Conservation (phyloP, 2,888 invertebrate genomes). For the Melangyna quadrimaculata region DNA sequence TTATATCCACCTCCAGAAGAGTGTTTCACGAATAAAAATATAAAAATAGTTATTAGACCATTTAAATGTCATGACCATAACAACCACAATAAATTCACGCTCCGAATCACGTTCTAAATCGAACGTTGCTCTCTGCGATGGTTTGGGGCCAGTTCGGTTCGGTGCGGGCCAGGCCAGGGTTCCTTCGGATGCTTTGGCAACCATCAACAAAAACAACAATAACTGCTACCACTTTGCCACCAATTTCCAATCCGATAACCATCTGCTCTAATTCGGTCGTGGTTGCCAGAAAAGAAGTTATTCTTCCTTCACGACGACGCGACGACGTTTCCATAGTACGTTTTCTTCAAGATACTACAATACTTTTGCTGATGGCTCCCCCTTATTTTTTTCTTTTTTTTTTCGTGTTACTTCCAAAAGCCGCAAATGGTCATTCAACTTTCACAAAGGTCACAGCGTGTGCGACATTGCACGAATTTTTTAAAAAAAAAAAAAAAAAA, state of each 20-base stretch:
- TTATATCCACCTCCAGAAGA: conserved; percentile 14
- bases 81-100: conserved; percentile 36
- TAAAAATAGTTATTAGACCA: conserved; percentile 46
- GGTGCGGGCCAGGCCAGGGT: no score
- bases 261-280: conserved; percentile 59
- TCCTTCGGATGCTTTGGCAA: neutral
- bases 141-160: no score
- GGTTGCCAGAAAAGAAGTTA: neutral
- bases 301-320: conserved; percentile 1
- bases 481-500: conserved; percentile 25
- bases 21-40: neutral
- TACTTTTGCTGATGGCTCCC: conserved; percentile 20
- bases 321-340: no score
- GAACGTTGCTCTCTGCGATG: neutral
- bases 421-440: conserved; percentile 71
- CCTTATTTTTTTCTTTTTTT: neutral
- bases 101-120: conserved; percentile 29
- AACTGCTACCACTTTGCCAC: conserved; percentile 9
- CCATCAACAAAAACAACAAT: neutral
- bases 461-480: conserved; percentile 67
- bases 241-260: conserved; percentile 62
- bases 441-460: conserved; percentile 71
- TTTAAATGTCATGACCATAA: conserved; percentile 55
- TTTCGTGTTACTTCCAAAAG: conserved; percentile 3
- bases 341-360: conserved; percentile 27